These are phyloP conservation scores for Helicolenus hilgendorfi DNA, from an alignment of 2,797 vertebrate genomes.

Conservation along the genomic window DNA sequence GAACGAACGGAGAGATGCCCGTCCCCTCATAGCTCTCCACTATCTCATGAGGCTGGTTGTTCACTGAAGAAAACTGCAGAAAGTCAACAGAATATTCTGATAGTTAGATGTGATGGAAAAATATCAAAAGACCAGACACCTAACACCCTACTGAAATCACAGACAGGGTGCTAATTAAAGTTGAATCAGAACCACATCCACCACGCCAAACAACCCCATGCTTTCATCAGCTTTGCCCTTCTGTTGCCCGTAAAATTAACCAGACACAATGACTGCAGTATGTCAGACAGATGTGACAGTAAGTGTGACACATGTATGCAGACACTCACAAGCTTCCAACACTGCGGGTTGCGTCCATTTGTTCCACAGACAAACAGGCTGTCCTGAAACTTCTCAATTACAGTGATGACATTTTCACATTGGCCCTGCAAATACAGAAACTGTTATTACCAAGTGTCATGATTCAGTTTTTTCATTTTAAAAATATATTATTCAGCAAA, in stretches of 20 bases:
- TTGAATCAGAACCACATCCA: conserved; percentile 2
- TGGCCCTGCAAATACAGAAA: conserved; percentile 67
- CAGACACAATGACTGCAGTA: neutral
- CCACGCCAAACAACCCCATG: neutral
- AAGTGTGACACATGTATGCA: neutral
- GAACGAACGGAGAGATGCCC: conserved; percentile 83
- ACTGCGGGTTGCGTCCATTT: conserved; percentile 79
- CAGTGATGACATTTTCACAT: conserved; percentile 84
- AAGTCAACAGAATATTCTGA: neutral
- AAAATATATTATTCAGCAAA: neutral
- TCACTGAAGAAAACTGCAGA: conserved; percentile 46
- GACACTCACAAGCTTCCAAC: conserved; percentile 87
- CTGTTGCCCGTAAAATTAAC: neutral
- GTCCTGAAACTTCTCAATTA: conserved; percentile 85
- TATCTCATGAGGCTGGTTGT: conserved; percentile 59
- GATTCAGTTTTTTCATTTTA: neutral
- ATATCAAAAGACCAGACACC: neutral
- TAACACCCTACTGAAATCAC: conserved; percentile 8
- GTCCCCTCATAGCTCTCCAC: conserved; percentile 64
- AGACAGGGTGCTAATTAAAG: neutral
- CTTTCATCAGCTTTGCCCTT: conserved; percentile 1
- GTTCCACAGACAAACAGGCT: conserved; percentile 87
- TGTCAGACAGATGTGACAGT: neutral
- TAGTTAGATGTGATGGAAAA: neutral
- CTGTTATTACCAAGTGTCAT: neutral